These are phyloP conservation scores for Pelvicachromis taeniatus DNA, from an alignment of 2,113 vertebrate genomes.

Conservation along the genomic window DNA sequence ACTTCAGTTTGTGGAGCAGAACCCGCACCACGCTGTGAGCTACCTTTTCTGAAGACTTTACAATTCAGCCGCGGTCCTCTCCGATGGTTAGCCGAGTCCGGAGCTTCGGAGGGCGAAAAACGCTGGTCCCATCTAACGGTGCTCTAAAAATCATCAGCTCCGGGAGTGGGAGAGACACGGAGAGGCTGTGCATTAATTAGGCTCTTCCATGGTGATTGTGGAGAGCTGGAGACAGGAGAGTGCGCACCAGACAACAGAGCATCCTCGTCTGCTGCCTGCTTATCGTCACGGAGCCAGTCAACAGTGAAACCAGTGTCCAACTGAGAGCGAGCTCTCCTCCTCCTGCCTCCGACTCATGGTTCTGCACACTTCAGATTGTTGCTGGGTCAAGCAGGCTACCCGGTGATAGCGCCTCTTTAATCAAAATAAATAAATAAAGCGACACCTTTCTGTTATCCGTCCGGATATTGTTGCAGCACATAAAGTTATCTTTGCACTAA, in stretches of 20 bases:
- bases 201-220: conserved; percentile 64
- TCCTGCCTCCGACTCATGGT: background rate
- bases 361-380: background rate
- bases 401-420: background rate
- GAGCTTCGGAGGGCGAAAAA: conserved; percentile 27
- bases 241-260: conserved; percentile 70
- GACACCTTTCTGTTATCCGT: background rate
- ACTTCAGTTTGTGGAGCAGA: conserved; percentile 35
- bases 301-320: conserved; percentile 45
- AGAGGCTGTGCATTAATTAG: conserved; percentile 53
- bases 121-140: conserved; percentile 44
- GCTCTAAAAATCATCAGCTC: conserved; percentile 53
- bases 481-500: background rate
- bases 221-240: conserved; percentile 58
- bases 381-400: background rate
- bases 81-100: conserved; percentile 51
- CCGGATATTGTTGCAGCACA: background rate
- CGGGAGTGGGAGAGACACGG: conserved; percentile 32
- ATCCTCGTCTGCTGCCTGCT: conserved; percentile 60
- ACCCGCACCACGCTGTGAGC: background rate
- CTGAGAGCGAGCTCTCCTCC: conserved; percentile 39
- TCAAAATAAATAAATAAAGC: background rate
- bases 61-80: conserved; percentile 35
- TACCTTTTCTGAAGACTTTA: conserved; percentile 70
- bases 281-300: conserved; percentile 64